Base-by-base conservation (phyloP, 2,888 invertebrate genomes). In the Caenorhabditis afra region DNA sequence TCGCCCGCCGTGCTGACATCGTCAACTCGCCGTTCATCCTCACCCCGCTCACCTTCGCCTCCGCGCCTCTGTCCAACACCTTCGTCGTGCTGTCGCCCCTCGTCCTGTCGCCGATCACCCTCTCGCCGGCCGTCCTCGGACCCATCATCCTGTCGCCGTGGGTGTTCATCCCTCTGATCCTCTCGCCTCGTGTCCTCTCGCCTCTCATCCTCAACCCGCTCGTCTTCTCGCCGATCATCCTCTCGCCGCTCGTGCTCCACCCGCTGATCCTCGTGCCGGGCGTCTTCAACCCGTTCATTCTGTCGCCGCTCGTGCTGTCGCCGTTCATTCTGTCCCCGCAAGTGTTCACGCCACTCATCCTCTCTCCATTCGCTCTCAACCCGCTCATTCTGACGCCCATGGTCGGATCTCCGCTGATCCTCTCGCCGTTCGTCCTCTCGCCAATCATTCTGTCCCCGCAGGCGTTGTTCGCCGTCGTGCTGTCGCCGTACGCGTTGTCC, bases 371-470 rank as follows among this genome's bases (percentile, higher is more conserved):
- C 74, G 88, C 83, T 5, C 73, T 89, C 55, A 84, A 83, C 50
- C 89, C 89, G 16, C 65, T 87, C n/a, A 86, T 88, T 49, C 66
- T 88, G 44, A 85, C 82, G 18, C 88, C 87, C 47, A 82, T 83
- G 83, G 87, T 87, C 35, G 84, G 85, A 16, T 85, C 82, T 52
- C 84, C 85, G 23, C 66, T 89, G 14, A 78, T 89, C 39, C 75
- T 90, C 10, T 84, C 82, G 44, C 89, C 89, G 20, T 88, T 89
- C 78, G 88, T 88, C 7, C 83, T 89, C 3, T 83, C 85, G 2
- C 89, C 89, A 14, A 80, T 89, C 55, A 87, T 89, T 52, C 76
- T 87, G 1, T 89, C 88, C 14, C 89, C 89, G 47, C 87, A 88
- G 65, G 81, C 81, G 20, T 80, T 89, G 29, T 89, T 88, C 65